Evolutionary conservation across 2,113 vertebrate genomes (phyloP), one percentile per base, ranked within the genome.

Genomic region (Burhinus bistriatus): DNA sequence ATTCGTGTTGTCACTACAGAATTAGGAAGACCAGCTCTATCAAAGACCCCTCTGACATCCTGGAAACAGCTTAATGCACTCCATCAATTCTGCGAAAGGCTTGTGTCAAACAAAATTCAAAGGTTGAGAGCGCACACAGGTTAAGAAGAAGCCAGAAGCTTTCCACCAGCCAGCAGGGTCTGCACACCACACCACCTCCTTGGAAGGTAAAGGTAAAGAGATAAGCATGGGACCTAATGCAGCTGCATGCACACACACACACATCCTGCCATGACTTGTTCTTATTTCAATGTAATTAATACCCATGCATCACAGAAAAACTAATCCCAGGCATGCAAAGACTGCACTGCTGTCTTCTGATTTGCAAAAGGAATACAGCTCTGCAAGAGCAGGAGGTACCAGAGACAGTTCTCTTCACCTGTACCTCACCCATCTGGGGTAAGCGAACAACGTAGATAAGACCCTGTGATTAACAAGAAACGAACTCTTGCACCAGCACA

Each of bases 1-100:
- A 94, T 78, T 75, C 47, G 3, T 78, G 47, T 86, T 94, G 91
- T 90, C 88, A 69, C 75, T 71, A 88, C 76, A 84, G 92, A 55
- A 88, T 83, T 83, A 83, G 76, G 62, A 92, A 64, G 71, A 59
- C 93, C 81, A 78, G 69, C 70, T 80, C 78, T 54, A 47, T 51
- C 89, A 73, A 55, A 96, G 66, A 77, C 38, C 26, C 59, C 58
- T 90, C 90, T 81, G 97, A 80, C 93, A 91, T 36, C 55, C 58
- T 89, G 62, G 64, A 80, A 94, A 81, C 57, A 18, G 20, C 89
- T 90, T 92, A 95, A 87, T 77, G 87, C 91, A 57, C n/a, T 11
- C 36, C 55, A 94, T 93, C 30, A 86, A 58, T 95, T 90, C 93
- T 64, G 80, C 38, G 6, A 88, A 71, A 71, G 71, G 36, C 65